A percentile compares a stretch with the other conserved stretches of the same genome.
Conservation (phyloP, 2,113 vertebrate species). For the Struthidea cinerea region DNA sequence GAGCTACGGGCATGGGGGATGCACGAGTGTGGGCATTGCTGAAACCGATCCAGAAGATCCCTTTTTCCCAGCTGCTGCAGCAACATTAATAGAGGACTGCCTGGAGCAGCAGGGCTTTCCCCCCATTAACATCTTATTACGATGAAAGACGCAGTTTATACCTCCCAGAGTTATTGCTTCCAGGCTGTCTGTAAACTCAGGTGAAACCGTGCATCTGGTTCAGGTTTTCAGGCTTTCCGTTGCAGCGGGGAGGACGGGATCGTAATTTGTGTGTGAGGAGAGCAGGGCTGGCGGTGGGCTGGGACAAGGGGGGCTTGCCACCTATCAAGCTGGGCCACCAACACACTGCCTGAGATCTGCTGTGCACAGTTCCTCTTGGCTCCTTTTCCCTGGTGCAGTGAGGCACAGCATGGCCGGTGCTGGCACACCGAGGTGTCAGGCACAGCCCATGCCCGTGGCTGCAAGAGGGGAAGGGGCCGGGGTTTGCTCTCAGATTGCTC, state of each 20-base stretch:
- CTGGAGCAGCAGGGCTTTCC: not conserved
- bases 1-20: accelerated
- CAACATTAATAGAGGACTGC: not conserved
- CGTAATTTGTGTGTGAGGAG: not conserved
- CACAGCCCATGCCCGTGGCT: accelerated
- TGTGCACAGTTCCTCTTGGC: not conserved
- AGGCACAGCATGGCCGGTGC: accelerated
- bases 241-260: not conserved
- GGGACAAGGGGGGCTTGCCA: not conserved
- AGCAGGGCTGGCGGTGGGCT: not conserved
- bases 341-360: not conserved
- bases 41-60: not conserved
- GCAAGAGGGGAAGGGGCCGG: not conserved
- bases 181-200: constrained; percentile 38
- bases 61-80: not conserved
- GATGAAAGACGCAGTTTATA: constrained; percentile 20
- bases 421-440: accelerated
- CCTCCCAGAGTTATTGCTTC: constrained; percentile 43
- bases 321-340: not conserved
- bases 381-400: accelerated
- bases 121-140: constrained; percentile 31
- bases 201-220: constrained; percentile 28
- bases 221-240: not conserved
- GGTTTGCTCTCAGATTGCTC: not conserved
- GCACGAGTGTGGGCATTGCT: not conserved